A percentile compares a stretch with the other conserved stretches of the same genome.
Evolutionary conservation across 2,113 vertebrate genomes (phyloP).

Genomic region (Spea multiplicata): DNA sequence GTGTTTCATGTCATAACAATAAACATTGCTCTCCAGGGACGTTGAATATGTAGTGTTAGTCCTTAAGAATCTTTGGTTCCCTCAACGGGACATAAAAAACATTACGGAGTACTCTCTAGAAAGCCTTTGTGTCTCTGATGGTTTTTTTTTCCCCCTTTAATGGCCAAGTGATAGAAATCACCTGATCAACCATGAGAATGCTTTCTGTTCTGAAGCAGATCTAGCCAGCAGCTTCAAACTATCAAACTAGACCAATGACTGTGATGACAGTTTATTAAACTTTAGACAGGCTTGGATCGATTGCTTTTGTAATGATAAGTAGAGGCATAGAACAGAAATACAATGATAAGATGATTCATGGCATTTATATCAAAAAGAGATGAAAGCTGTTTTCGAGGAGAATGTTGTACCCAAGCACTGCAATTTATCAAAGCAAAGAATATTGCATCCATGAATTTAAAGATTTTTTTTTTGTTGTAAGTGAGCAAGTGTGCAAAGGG

Average conservation of each 20-base stretch:
- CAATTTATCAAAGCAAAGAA: conserved; percentile 32
- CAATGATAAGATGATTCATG: conserved; percentile 47
- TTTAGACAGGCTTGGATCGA: conserved; percentile 47
- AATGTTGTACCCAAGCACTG: conserved; percentile 44
- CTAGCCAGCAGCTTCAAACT: conserved; percentile 50
- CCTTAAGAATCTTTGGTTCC: conserved; percentile 52
- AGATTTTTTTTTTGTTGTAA: conserved; percentile 27
- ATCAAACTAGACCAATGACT: conserved; percentile 47
- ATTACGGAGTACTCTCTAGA: conserved; percentile 54
- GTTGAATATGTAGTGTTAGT: conserved; percentile 52
- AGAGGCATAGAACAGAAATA: conserved; percentile 45
- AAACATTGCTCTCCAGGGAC: conserved; percentile 52
- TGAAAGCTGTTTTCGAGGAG: conserved; percentile 45
- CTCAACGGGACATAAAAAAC: conserved; percentile 52
- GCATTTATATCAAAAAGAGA: conserved; percentile 46
- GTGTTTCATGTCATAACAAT: conserved; percentile 51
- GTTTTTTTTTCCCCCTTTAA: conserved; percentile 49
- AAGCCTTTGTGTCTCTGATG: background rate
- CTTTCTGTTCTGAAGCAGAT: conserved; percentile 34
- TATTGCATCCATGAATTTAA: conserved; percentile 35
- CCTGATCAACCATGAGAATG: conserved; percentile 28
- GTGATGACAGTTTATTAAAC: conserved; percentile 50
- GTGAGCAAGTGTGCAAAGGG: conserved; percentile 20
- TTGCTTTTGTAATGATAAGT: conserved; percentile 48
- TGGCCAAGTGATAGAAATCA: conserved; percentile 45